A percentile compares a stretch with the other conserved stretches of the same genome.
These are phyloP conservation scores for Rhincodon typus DNA, from an alignment of 2,797 vertebrate genomes.

Conservation along the genomic window DNA sequence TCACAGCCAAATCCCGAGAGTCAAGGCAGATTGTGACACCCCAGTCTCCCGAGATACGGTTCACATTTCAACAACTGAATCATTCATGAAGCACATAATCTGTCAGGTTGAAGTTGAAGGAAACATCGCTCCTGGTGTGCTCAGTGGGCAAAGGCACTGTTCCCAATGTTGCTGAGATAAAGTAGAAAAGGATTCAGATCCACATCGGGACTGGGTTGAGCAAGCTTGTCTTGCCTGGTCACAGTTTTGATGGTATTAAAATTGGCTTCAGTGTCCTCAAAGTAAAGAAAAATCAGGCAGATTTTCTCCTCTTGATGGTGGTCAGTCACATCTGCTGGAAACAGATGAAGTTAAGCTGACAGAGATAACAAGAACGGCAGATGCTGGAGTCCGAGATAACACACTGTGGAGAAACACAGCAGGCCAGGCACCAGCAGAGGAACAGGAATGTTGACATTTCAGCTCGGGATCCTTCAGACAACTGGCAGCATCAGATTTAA, in stretches of 20 bases:
- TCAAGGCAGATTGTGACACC: not conserved
- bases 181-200: not conserved
- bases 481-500: not conserved
- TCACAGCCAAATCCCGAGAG: not conserved
- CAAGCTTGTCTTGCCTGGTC: not conserved
- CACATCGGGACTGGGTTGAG: not conserved
- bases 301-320: not conserved
- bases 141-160: not conserved
- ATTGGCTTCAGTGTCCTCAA: not conserved
- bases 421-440: too few relatives aligned
- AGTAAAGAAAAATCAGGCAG: not conserved
- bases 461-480: too few relatives aligned
- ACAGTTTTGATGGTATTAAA: not conserved
- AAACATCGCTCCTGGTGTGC: not conserved
- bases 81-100: not conserved
- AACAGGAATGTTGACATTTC: too few relatives aligned
- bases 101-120: not conserved
- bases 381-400: too few relatives aligned
- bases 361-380: too few relatives aligned
- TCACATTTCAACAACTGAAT: not conserved
- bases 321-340: not conserved
- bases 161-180: not conserved
- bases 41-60: not conserved
- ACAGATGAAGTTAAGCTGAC: not conserved
- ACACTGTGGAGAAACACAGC: too few relatives aligned